Conservation (phyloP, 2,888 invertebrate genomes). For the Leptopilina myrica region DNA sequence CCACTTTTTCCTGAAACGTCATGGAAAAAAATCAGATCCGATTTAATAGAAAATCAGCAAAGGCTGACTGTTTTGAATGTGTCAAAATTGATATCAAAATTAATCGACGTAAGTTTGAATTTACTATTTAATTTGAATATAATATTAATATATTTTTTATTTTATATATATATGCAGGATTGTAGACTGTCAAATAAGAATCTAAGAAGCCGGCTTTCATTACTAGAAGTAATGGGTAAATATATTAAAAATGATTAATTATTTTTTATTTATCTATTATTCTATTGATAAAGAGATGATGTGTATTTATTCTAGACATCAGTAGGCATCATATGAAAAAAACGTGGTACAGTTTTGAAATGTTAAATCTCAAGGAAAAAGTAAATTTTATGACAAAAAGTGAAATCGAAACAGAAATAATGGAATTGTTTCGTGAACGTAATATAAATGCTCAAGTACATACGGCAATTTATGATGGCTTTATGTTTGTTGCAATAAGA, state of each 20-base stretch:
- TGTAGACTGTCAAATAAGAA: conserved; percentile 52
- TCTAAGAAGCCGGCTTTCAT: conserved; percentile 61
- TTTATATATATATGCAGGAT: conserved; percentile 54
- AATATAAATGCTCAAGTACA: conserved; percentile 58
- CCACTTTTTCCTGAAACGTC: conserved; percentile 68
- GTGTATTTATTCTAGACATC: conserved; percentile 60
- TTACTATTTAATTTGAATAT: not conserved
- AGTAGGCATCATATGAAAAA: conserved; percentile 66
- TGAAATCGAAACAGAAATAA: conserved; percentile 57
- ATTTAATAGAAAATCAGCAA: conserved; percentile 62
- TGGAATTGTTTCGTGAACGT: conserved; percentile 50
- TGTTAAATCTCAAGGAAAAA: conserved; percentile 47
- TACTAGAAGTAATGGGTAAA: conserved; percentile 66
- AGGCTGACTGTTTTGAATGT: conserved; percentile 61
- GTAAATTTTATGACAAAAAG: conserved; percentile 43
- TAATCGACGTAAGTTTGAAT: conserved; percentile 59
- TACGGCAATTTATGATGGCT: conserved; percentile 55
- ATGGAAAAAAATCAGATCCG: conserved; percentile 61
- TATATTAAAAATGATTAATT: not conserved
- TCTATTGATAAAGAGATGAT: conserved; percentile 22
- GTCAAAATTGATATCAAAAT: conserved; percentile 57
- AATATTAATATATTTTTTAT: conserved; percentile 26
- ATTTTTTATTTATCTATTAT: not conserved
- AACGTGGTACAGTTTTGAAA: conserved; percentile 64
- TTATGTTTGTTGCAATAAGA: conserved; percentile 62